These are phyloP conservation scores for Cyrtorhinus lividipennis DNA, from an alignment of 1,140 invertebrate genomes.

Conservation along the genomic window DNA sequence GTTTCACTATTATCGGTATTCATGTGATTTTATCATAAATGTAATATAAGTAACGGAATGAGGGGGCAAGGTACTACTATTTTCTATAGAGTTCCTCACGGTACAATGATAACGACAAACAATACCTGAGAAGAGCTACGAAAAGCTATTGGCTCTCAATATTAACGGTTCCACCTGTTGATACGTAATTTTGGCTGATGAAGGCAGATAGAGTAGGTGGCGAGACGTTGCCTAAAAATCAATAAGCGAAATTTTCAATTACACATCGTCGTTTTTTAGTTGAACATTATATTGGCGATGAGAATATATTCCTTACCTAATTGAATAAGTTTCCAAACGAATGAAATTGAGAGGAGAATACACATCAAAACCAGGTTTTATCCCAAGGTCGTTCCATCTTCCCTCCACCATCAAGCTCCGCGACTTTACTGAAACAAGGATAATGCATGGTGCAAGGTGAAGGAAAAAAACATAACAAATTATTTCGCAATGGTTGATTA, in stretches of 20 bases:
- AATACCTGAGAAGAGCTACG: not conserved
- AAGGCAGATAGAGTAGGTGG: not conserved
- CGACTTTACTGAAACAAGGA: not conserved
- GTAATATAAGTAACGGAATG: not conserved
- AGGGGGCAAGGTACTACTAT: not conserved
- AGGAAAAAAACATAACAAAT: not conserved
- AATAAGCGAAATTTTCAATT: not conserved
- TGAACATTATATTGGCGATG: not conserved
- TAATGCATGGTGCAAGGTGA: too few species aligned
- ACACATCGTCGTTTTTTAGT: not conserved
- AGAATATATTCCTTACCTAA: not conserved
- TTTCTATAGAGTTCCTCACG: not conserved
- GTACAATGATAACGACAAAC: not conserved
- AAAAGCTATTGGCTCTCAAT: too few species aligned
- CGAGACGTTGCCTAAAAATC: not conserved
- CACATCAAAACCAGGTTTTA: slow-evolving; percentile 1
- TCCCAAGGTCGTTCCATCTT: not conserved
- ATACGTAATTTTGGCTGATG: not conserved
- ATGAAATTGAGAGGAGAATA: not conserved
- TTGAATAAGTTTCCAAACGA: not conserved
- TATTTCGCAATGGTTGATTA: not conserved
- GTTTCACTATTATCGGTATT: too few species aligned
- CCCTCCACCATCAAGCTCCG: not conserved
- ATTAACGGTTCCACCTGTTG: too few species aligned
- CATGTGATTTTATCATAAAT: too few species aligned